phyloP scores from a whole-genome alignment of 2,113 vertebrate species.

The Electrona antarctica region DNA sequence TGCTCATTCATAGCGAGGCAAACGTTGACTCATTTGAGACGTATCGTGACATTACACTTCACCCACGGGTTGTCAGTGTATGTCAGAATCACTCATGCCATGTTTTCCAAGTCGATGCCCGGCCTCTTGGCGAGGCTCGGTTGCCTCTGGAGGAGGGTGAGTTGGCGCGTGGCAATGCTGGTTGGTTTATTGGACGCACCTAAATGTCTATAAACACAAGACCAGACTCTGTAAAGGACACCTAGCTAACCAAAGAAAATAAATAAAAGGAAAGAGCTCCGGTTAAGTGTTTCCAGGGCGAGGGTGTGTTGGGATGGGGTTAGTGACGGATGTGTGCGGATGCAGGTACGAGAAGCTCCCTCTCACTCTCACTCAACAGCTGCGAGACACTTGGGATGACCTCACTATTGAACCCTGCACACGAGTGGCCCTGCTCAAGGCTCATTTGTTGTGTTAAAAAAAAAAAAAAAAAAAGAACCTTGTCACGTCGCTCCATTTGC shows the following conservation, averaged over 20 bases:
- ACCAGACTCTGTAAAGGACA: slow-evolving; percentile 59
- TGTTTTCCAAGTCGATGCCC: slow-evolving; percentile 41
- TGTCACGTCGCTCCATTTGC: slow-evolving; percentile 55
- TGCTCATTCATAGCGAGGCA: slow-evolving; percentile 30
- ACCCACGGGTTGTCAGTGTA: slow-evolving; percentile 50
- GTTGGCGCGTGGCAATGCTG: slow-evolving; percentile 27
- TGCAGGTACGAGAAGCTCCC: slow-evolving; percentile 38
- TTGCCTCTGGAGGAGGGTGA: slow-evolving; percentile 25
- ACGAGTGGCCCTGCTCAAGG: slow-evolving; percentile 42
- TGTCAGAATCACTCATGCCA: slow-evolving; percentile 48
- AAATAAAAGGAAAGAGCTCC: slow-evolving; percentile 52
- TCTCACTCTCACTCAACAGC: slow-evolving; percentile 40
- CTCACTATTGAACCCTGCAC: slow-evolving; percentile 60
- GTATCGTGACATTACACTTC: slow-evolving; percentile 45
- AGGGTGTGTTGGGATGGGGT: slow-evolving; percentile 42
- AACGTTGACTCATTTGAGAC: slow-evolving; percentile 52
- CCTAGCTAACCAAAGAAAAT: slow-evolving; percentile 62
- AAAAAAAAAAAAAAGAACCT: slow-evolving; percentile 47
- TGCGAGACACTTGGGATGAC: slow-evolving; percentile 58
- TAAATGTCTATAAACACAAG: slow-evolving; percentile 60
- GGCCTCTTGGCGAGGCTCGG: slow-evolving; percentile 26
- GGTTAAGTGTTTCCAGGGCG: slow-evolving; percentile 65
- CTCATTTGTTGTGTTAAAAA: slow-evolving; percentile 52
- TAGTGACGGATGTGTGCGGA: slow-evolving; percentile 9
- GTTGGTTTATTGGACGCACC: slow-evolving; percentile 43